These are phyloP conservation scores for Falco rusticolus DNA, from an alignment of 2,797 vertebrate species.

Conservation along the genomic window DNA sequence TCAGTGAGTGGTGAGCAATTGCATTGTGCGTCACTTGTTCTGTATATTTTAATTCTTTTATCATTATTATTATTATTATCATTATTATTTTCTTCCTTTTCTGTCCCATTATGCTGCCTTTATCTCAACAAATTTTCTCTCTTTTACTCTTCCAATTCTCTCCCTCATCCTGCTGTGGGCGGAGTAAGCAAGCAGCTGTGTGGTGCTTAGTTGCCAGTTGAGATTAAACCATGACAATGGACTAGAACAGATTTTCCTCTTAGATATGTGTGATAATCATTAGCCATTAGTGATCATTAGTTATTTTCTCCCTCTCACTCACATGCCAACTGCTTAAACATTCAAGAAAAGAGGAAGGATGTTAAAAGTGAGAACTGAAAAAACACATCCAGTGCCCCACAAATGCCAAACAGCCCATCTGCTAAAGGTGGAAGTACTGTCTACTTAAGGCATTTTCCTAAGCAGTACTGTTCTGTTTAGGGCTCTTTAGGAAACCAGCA, in stretches of 20 bases:
- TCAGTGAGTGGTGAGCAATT: no score
- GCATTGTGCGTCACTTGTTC: no score
- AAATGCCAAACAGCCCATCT: background rate
- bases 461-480: background rate
- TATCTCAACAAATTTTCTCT: no score
- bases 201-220: no score
- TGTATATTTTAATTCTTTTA: no score
- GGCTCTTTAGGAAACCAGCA: background rate
- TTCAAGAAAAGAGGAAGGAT: slow-evolving; percentile 17
- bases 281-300: background rate
- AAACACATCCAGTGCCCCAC: background rate
- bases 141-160: no score
- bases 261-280: background rate
- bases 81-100: no score
- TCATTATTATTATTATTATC: no score
- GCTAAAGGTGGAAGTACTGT: background rate
- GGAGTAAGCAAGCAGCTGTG: no score
- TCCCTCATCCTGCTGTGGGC: no score
- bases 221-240: no score
- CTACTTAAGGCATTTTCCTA: background rate
- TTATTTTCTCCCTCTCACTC: background rate
- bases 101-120: no score
- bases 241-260: background rate
- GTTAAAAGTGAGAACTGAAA: slow-evolving; percentile 36
- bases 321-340: background rate